Conservation (phyloP, 2,113 vertebrate genomes). For the Cricetomys ansorgei region DNA sequence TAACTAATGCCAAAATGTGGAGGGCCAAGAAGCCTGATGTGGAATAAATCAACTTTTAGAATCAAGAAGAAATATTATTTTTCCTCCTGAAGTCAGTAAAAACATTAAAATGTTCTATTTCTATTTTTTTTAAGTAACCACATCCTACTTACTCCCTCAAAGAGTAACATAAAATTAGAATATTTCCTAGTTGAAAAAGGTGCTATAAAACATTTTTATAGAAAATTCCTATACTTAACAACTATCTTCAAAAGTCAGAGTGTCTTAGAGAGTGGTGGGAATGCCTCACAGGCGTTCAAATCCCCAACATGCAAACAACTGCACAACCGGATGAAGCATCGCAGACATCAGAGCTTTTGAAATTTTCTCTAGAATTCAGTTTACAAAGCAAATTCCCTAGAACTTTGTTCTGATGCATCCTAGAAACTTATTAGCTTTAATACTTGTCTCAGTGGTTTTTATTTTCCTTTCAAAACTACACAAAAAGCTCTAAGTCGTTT, state of each 20-base stretch:
- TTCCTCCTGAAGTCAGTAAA: conserved; percentile 27
- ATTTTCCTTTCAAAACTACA: background rate
- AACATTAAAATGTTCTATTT: conserved; percentile 34
- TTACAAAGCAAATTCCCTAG: background rate
- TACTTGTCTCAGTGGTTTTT: background rate
- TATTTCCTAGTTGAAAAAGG: conserved; percentile 38
- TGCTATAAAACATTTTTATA: conserved; percentile 31
- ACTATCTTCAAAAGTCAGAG: background rate
- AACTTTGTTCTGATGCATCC: background rate
- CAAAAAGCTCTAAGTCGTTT: background rate
- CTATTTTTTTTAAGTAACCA: conserved; percentile 51
- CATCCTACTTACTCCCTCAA: conserved; percentile 35
- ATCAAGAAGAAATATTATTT: background rate
- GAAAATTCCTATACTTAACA: conserved; percentile 21
- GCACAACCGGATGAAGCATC: background rate
- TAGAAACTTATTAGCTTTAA: conserved; percentile 13
- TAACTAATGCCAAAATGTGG: conserved; percentile 53
- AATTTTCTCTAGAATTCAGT: conserved; percentile 1
- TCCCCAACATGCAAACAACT: background rate
- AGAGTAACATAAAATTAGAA: conserved; percentile 28
- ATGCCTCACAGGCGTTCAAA: background rate
- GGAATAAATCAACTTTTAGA: conserved; percentile 64
- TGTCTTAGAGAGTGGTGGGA: background rate
- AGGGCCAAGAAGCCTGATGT: conserved; percentile 41
- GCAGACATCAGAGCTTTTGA: background rate